Percentiles rank a stretch among this genome's conserved stretches.
These are phyloP conservation scores for Lasiurus borealis DNA, from an alignment of 2,113 vertebrate genomes.

Conservation along the genomic window DNA sequence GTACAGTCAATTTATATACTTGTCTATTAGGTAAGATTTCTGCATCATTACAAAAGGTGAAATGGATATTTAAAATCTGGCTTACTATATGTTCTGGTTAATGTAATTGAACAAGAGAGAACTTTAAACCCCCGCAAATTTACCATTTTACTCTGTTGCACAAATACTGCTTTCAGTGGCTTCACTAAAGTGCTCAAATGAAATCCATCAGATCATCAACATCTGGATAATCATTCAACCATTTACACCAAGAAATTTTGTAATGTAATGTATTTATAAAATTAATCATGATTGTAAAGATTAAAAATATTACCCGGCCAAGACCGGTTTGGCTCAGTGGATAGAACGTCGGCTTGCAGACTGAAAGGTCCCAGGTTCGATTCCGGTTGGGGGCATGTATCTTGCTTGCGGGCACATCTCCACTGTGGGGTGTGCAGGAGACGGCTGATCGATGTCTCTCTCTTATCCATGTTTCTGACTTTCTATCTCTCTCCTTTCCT, in stretches of 20 bases:
- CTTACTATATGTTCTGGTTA: background rate
- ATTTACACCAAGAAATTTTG: background rate
- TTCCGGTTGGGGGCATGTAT: no score
- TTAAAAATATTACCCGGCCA: no score
- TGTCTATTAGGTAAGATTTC: background rate
- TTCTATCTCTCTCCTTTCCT: no score
- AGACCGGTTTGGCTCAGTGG: no score
- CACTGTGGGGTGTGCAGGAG: no score
- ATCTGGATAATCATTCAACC: constrained; percentile 11
- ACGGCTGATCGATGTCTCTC: no score
- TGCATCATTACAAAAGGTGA: background rate
- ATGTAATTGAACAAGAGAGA: background rate
- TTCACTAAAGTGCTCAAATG: background rate
- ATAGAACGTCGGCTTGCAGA: no score
- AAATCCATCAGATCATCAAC: background rate
- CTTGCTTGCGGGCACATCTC: no score
- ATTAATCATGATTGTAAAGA: constrained; percentile 29
- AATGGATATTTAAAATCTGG: constrained; percentile 36
- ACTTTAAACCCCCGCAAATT: background rate
- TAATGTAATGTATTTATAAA: background rate
- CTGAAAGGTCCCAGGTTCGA: no score
- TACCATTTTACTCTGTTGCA: background rate
- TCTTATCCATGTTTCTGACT: no score
- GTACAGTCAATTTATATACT: no score
- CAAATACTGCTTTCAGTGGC: background rate